These are phyloP conservation scores for Oscheius onirici DNA, from an alignment of 2,888 invertebrate species.

Conservation along the genomic window DNA sequence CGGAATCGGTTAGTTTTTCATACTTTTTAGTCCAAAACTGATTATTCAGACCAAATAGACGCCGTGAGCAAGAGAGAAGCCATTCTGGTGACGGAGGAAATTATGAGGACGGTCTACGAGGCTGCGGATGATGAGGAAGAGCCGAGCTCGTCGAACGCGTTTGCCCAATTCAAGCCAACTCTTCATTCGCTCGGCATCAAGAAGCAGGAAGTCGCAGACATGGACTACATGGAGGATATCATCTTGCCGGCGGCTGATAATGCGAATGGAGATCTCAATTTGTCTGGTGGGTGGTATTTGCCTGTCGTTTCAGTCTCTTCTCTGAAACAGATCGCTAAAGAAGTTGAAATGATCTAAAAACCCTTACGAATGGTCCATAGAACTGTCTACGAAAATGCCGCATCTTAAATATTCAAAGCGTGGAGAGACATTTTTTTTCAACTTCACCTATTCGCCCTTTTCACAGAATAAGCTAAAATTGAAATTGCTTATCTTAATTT, in stretches of 20 bases:
- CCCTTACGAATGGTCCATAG: too few relatives aligned
- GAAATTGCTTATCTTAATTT: too few relatives aligned
- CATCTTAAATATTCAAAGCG: neutral
- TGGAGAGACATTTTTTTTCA: neutral
- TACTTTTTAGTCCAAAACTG: neutral
- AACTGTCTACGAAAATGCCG: too few relatives aligned
- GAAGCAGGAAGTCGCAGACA: neutral
- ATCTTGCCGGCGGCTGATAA: slow-evolving; percentile 8
- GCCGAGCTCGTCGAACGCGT: neutral
- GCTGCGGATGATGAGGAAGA: slow-evolving; percentile 28
- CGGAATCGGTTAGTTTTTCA: slow-evolving; percentile 38
- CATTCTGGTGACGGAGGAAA: slow-evolving; percentile 45
- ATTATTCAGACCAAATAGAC: slow-evolving; percentile 26
- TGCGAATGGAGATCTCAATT: slow-evolving; percentile 11
- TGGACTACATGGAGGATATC: neutral
- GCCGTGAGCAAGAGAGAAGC: slow-evolving; percentile 33
- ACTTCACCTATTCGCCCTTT: too few relatives aligned
- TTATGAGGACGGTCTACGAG: slow-evolving; percentile 59
- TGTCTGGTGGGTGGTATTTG: neutral
- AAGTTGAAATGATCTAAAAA: neutral
- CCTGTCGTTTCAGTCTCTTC: neutral
- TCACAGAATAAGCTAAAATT: too few relatives aligned
- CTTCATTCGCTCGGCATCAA: slow-evolving; percentile 62
- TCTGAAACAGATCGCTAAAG: neutral
- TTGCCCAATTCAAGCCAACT: slow-evolving; percentile 54